These are phyloP conservation scores for Fundulus diaphanus DNA, from an alignment of 2,797 vertebrate genomes.

Conservation along the genomic window DNA sequence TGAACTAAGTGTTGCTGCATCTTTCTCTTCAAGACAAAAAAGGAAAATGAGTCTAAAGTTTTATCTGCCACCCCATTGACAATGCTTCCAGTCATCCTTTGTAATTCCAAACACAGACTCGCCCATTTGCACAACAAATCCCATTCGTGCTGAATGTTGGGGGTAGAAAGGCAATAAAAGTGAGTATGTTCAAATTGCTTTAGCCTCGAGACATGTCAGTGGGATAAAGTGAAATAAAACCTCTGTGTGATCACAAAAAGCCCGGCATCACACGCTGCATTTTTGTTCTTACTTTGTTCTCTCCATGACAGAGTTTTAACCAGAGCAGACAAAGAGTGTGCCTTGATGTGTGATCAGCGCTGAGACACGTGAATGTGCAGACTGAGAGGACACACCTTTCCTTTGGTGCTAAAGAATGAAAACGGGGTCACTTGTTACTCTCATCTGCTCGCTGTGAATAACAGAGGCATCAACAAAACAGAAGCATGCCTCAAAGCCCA, in stretches of 20 bases:
- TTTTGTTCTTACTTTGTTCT: slow-evolving; percentile 35
- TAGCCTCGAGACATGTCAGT: slow-evolving; percentile 41
- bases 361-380: slow-evolving; percentile 52
- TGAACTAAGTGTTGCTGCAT: slow-evolving; percentile 26
- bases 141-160: slow-evolving; percentile 26
- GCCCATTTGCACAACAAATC: slow-evolving; percentile 50
- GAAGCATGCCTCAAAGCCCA: slow-evolving; percentile 31
- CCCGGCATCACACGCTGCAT: slow-evolving; percentile 8
- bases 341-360: slow-evolving; percentile 46
- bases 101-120: slow-evolving; percentile 43
- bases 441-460: slow-evolving; percentile 44
- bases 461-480: slow-evolving; percentile 50
- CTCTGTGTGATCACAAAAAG: slow-evolving; percentile 39
- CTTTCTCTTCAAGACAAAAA: slow-evolving; percentile 9
- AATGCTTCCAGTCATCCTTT: slow-evolving; percentile 43
- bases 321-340: slow-evolving; percentile 22
- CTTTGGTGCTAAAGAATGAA: slow-evolving; percentile 68
- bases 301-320: slow-evolving; percentile 34
- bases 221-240: slow-evolving; percentile 49
- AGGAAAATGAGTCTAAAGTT: slow-evolving; percentile 2
- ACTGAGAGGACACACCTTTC: slow-evolving; percentile 73
- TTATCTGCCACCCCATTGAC: slow-evolving; percentile 28
- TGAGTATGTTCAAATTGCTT: slow-evolving; percentile 46
- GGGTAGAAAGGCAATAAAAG: slow-evolving; percentile 46
- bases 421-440: slow-evolving; percentile 30